Base-by-base conservation (phyloP, 2,888 invertebrate genomes). In the Tenthredo scrophulariae region DNA sequence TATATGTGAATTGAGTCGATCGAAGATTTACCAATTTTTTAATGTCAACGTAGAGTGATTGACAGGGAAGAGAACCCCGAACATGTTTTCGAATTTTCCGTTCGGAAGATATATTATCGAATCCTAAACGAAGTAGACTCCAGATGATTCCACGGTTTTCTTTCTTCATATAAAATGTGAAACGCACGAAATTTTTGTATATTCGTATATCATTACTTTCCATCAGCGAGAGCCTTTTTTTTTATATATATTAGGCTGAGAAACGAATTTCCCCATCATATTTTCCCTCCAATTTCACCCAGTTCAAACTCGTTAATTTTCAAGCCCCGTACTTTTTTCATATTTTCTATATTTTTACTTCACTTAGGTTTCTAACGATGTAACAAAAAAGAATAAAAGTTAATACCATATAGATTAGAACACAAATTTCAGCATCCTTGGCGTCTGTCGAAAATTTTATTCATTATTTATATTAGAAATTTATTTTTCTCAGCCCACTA, bases 201-300 rank as follows among this genome's bases (percentile, higher is more conserved):
- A 62, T 10, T 22, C 62, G 9, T 62, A 26, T 62, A 62, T 62
- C 62, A 62, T 62, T 62, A 62, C 9, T 62, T 62, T 62, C 26
- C 62, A 22, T 62, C 62, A 62, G 62, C 62, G 13, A 22, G 62
- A 26, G 62, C 22, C 62, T 62, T 62, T 62, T 62, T 62, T 62
- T 26, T 62, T 26, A 10, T 22, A n/a, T n/a, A 26, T 62, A 26
- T 26, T 26, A 26, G 26, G 10, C 26, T 26, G 62, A 62, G 13
- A 13, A 62, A 26, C 13, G 26, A 62, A 62, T 62, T 62, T 62
- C 22, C 22, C 62, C 62, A 9, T 62, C 26, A 62, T 62, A 62
- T 62, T 62, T 62, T 62, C 62, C 13, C 26, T 62, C 13, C 62
- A 62, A 62, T 62, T 62, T 62, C 62, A 62, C 26, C 62, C 62